These are phyloP conservation scores for Zoanthus sociatus DNA, from an alignment of 92 coral and sea anemone species.

Conservation along the genomic window DNA sequence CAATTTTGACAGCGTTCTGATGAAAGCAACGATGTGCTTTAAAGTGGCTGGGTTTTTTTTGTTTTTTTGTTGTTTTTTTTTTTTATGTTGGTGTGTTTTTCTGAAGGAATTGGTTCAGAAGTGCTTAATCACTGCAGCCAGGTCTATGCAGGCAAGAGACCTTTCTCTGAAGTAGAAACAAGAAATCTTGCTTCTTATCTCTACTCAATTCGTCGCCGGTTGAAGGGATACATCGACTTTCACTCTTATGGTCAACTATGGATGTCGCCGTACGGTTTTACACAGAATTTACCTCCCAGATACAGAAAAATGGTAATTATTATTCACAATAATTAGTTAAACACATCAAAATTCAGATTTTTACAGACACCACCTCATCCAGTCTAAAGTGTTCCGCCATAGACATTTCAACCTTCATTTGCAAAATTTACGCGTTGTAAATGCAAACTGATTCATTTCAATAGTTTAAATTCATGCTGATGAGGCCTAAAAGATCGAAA, in stretches of 20 bases:
- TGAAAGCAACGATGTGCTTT: no score
- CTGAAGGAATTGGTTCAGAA: constrained; percentile 74
- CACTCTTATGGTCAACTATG: constrained; percentile 88
- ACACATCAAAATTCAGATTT: no score
- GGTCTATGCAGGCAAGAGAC: constrained; percentile 78
- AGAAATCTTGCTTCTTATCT: constrained; percentile 67
- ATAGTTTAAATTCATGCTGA: no score
- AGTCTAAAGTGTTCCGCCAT: no score
- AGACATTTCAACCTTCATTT: no score
- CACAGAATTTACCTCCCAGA: constrained; percentile 65
- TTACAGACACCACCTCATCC: no score
- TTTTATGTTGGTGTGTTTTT: neutral
- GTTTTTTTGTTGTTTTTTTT: neutral
- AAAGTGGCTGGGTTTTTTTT: no score
- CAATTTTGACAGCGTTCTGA: no score
- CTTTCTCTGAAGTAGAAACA: constrained; percentile 82
- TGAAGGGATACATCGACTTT: constrained; percentile 80
- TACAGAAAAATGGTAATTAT: constrained; percentile 64
- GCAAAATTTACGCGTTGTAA: no score
- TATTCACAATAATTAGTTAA: no score
- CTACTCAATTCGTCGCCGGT: constrained; percentile 64
- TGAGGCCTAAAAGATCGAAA: no score
- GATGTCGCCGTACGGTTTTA: constrained; percentile 93
- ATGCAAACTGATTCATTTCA: no score
- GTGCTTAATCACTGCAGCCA: constrained; percentile 74